Base-by-base conservation (phyloP, 2,888 invertebrate species). In the Caenorhabditis angaria region DNA sequence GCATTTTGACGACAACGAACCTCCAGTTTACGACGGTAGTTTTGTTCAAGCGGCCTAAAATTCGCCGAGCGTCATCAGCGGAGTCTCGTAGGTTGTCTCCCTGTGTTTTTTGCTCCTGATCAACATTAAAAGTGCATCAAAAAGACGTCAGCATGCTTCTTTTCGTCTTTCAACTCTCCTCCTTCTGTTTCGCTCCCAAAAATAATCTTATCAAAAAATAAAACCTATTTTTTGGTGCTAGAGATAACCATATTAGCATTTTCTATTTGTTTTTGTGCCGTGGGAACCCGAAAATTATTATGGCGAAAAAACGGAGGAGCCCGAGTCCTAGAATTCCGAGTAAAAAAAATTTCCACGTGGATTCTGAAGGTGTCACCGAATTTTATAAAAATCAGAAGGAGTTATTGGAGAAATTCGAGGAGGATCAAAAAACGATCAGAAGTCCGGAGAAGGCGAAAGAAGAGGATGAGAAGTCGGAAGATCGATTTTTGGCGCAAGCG, bases 391-490 rank as follows among this genome's bases (percentile, higher is more conserved):
- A 71, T 29, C 71, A 71, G 47, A 63, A 56, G 5, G 56, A 66
- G 18, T 25, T 71, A 57, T 29, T 71, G 10, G 55, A 60, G 24
- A 66, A 66, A 48, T 71, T 71, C n/a, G 24, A 60, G 0, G 63
- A 66, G 22, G 71, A 71, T 56, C 66, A 71, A 61, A 55, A 65
- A 32, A 71, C 71, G 29, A 65, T 68, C 54, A 10, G 20, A 18
- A 72, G 27, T 60, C 24, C 22, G 14, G 22, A 27, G n/a, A 18
- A 6, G 27, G 1, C 14, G 10, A 4, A 72, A 58, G 68, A 68
- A 53, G 68, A 74, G 27, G 77, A 74, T 12, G 74, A 77, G 20
- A 47, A 71, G 18, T 59, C 57, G 35, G 69, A 71, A 22, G 77
- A 77, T 56, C 60, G 61, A 12, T 14, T 56, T 50, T 51, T 74